Percentiles rank a stretch among this genome's conserved stretches.
Conservation (phyloP, 2,797 vertebrate species). For the Sebastes ruberrimus region DNA sequence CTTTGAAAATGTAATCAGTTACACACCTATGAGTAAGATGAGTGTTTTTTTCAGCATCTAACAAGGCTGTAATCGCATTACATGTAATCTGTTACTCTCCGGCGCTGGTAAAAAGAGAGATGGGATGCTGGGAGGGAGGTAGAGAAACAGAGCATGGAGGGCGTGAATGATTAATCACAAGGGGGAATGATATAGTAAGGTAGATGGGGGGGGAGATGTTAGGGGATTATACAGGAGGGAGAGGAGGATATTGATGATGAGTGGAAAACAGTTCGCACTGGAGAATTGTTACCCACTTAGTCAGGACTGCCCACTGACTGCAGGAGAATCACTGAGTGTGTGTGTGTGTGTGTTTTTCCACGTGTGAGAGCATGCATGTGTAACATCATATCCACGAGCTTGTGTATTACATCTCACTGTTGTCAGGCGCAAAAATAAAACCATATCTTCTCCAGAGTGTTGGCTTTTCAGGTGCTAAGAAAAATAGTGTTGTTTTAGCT, state of each 20-base stretch:
- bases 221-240: slow-evolving; percentile 41
- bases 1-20: slow-evolving; percentile 68
- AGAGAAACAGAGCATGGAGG: slow-evolving; percentile 30
- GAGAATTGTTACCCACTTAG: slow-evolving; percentile 52
- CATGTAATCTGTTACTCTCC: slow-evolving; percentile 45
- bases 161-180: slow-evolving; percentile 51
- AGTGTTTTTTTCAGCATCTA: neutral
- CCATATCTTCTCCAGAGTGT: neutral
- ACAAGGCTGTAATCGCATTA: slow-evolving; percentile 33
- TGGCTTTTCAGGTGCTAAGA: neutral
- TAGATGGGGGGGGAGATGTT: slow-evolving; percentile 6
- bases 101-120: neutral
- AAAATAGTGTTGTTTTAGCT: neutral
- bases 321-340: slow-evolving; percentile 28
- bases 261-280: slow-evolving; percentile 47
- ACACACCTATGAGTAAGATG: slow-evolving; percentile 40
- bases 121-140: slow-evolving; percentile 21
- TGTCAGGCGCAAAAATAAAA: neutral
- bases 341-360: slow-evolving; percentile 4
- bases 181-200: slow-evolving; percentile 47
- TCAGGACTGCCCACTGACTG: slow-evolving; percentile 68
- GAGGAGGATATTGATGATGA: slow-evolving; percentile 60
- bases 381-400: neutral
- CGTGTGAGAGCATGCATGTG: slow-evolving; percentile 17
- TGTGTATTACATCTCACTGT: slow-evolving; percentile 6